Percentiles rank a stretch among this genome's conserved stretches.
Conservation (phyloP, 64 coral and sea anemone genomes). For the Dendrophyllia cribrosa region DNA sequence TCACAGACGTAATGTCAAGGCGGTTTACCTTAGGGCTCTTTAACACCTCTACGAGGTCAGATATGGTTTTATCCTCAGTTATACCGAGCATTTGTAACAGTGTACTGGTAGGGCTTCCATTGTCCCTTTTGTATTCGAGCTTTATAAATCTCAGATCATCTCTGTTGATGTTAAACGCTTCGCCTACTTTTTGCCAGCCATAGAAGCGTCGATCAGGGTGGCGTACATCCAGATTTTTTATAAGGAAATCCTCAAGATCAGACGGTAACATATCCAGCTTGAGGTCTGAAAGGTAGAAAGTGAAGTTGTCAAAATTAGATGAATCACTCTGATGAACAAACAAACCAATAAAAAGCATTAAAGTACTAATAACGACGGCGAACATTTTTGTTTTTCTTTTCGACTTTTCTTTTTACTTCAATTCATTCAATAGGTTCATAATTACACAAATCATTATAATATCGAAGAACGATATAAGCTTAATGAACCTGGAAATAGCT, state of each 20-base stretch:
- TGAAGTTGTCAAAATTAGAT: too few relatives aligned
- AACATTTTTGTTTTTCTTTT: too few relatives aligned
- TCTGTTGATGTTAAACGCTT: neutral
- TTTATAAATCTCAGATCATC: constrained; percentile 5
- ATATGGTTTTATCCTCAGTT: neutral
- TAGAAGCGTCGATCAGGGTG: neutral
- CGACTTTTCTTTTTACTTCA: too few relatives aligned
- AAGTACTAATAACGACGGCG: too few relatives aligned
- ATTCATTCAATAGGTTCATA: too few relatives aligned
- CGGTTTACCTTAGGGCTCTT: neutral
- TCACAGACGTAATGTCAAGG: neutral
- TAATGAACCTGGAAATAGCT: too few relatives aligned
- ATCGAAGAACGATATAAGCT: too few relatives aligned
- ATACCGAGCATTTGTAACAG: constrained; percentile 10
- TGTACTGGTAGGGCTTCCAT: constrained; percentile 18
- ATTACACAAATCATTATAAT: too few relatives aligned
- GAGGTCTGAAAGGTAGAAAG: neutral
- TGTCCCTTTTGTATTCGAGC: constrained; percentile 35
- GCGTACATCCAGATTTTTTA: constrained; percentile 25
- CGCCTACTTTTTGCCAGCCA: constrained; percentile 40
- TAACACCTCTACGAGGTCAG: neutral
- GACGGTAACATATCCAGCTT: neutral
- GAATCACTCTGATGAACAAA: too few relatives aligned
- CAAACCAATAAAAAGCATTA: too few relatives aligned
- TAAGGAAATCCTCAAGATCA: neutral